These are phyloP conservation scores for Megalurothrips usitatus DNA, from an alignment of 2,888 invertebrate species.

Conservation along the genomic window DNA sequence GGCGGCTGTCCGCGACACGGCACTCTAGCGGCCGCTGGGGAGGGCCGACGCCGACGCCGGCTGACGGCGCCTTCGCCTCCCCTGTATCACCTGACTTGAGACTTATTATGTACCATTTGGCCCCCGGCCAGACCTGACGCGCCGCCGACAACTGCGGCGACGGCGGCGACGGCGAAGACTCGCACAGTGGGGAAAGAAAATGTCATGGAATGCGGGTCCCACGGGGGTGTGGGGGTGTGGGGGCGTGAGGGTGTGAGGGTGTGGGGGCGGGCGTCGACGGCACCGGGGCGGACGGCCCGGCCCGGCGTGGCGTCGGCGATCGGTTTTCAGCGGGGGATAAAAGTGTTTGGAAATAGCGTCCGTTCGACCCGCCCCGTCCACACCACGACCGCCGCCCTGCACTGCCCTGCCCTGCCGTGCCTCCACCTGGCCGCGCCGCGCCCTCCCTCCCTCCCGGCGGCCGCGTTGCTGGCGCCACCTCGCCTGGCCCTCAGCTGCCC, in stretches of 20 bases:
- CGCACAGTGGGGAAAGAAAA: not conserved
- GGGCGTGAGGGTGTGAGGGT: not conserved
- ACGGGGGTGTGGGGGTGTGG: not conserved
- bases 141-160: not conserved
- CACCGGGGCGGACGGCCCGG: not conserved
- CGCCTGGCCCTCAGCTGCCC: too few relatives aligned
- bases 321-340: conserved; percentile 14
- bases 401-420: not conserved
- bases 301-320: not conserved
- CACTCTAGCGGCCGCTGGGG: not conserved
- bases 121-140: not conserved
- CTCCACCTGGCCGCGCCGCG: not conserved
- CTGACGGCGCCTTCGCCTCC: too few relatives aligned
- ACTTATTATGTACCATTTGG: conserved; percentile 23
- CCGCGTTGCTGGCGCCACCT: not conserved
- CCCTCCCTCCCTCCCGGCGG: not conserved
- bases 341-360: conserved; percentile 13
- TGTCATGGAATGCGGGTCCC: not conserved
- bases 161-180: too few relatives aligned
- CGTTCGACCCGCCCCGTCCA: not conserved
- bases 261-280: not conserved
- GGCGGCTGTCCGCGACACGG: not conserved
- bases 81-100: conserved; percentile 11
- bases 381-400: too few relatives aligned
- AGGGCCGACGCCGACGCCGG: too few relatives aligned